Evolutionary conservation across 2,797 vertebrate genomes (phyloP), one percentile per base, ranked within the genome.

Genomic region (Oceanodroma leucorhoa): DNA sequence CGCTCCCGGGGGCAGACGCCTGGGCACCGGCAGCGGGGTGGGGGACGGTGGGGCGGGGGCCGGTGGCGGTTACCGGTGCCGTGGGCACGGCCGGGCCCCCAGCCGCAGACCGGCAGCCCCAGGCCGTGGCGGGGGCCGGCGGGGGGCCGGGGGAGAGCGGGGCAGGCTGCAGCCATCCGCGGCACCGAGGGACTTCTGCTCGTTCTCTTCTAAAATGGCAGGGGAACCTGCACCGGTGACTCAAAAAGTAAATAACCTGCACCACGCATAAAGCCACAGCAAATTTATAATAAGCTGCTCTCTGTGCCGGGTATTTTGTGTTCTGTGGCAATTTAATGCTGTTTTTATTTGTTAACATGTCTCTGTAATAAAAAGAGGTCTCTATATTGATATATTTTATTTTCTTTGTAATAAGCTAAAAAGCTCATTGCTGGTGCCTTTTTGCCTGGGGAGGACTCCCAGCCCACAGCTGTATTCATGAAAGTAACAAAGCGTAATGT

Each of bases 371-470:
- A 94, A 87, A 75, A 96, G 91, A 72, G 75, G 96, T 94, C 79
- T 95, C 90, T 96, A 66, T 87, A 69, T 92, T 89, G 90, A 79
- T 91, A 51, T 88, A 48, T 88, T 95, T 95, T 69, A 64, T 67
- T 81, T 94, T 75, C 83, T 95, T 84, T 96, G 62, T 80, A 50
- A 94, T 55, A 95, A 95, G 92, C 95, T 85, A 94, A 90, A 97
- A 91, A 94, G 87, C 92, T 97, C 91, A 60, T 97, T 95, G 91
- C 77, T 93, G 93, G 96, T 96, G 92, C 97, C 95, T 97, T 96
- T 96, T 96, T 89, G 89, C 93, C 87, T 40, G 89, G 85, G 91
- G 89, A 62, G 82, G 60, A 55, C 81, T 93, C 87, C 79, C 91
- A 97, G 92, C 58, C 54, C 54, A 43, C 78, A 76, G 75, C 76